Conservation (phyloP, 2,113 vertebrate species). For the Phoenicopterus ruber region DNA sequence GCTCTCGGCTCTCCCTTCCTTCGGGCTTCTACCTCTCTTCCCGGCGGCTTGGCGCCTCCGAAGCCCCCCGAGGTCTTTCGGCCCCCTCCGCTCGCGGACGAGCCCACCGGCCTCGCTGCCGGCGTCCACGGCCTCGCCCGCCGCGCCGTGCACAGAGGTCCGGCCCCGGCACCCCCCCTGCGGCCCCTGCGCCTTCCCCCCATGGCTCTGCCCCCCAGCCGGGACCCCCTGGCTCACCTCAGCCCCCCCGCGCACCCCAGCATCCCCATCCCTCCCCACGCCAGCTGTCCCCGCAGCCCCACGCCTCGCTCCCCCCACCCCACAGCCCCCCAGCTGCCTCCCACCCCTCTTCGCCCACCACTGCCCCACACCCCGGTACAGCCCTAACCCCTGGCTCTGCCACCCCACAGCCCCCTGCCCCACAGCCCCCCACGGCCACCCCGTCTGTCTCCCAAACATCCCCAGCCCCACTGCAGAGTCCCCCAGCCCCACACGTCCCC, state of each 20-base stretch:
- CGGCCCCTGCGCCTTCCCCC: neutral
- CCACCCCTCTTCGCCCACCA: too few species aligned
- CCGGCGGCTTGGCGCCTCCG: neutral
- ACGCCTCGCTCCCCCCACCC: neutral
- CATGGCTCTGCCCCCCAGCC: neutral
- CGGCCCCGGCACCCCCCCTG: neutral
- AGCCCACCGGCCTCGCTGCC: neutral
- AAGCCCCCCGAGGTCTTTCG: neutral
- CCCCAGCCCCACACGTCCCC: neutral
- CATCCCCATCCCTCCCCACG: neutral
- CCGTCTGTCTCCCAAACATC: neutral
- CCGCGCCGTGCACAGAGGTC: neutral
- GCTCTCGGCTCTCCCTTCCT: neutral
- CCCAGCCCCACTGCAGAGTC: neutral
- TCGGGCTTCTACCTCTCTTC: neutral
- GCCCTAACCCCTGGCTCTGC: neutral
- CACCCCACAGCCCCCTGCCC: neutral
- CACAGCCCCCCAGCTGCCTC: too few species aligned
- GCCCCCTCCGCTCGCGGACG: neutral
- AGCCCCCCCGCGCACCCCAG: neutral
- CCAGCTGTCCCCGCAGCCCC: neutral
- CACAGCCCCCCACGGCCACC: neutral
- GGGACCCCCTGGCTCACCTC: neutral
- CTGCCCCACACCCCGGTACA: neutral
- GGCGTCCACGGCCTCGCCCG: neutral